Evolutionary conservation across 2,113 vertebrate species (phyloP).

Genomic region (Hoplias malabaricus): DNA sequence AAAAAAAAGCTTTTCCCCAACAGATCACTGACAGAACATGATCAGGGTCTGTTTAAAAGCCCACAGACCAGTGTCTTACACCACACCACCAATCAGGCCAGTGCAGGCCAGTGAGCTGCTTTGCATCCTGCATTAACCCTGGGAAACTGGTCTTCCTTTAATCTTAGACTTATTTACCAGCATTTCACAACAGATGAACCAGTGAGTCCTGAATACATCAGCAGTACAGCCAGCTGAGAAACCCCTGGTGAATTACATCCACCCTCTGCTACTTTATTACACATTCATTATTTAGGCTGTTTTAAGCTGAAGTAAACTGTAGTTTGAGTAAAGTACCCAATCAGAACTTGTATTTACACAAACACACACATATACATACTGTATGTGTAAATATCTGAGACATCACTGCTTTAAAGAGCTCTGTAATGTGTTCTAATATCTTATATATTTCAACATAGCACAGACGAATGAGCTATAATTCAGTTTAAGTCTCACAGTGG

Average conservation of each 20-base stretch:
- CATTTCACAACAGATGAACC: constrained; percentile 13
- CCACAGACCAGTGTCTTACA: neutral
- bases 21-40: neutral
- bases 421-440: too few species aligned
- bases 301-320: too few species aligned
- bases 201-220: constrained; percentile 3
- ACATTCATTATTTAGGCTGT: too few species aligned
- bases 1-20: neutral
- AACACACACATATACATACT: too few species aligned
- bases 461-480: constrained; percentile 3
- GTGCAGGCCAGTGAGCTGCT: neutral
- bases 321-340: too few species aligned
- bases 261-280: neutral
- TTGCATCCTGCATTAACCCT: constrained; percentile 23
- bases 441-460: neutral
- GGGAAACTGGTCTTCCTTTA: constrained; percentile 15
- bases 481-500: constrained; percentile 16
- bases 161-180: constrained; percentile 6
- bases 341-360: too few species aligned
- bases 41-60: neutral
- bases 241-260: neutral
- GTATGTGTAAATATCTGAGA: too few species aligned
- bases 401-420: too few species aligned
- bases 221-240: neutral
- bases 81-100: constrained; percentile 7